These are phyloP conservation scores for Nebria ingens DNA, from an alignment of 1,140 invertebrate genomes.

Conservation along the genomic window DNA sequence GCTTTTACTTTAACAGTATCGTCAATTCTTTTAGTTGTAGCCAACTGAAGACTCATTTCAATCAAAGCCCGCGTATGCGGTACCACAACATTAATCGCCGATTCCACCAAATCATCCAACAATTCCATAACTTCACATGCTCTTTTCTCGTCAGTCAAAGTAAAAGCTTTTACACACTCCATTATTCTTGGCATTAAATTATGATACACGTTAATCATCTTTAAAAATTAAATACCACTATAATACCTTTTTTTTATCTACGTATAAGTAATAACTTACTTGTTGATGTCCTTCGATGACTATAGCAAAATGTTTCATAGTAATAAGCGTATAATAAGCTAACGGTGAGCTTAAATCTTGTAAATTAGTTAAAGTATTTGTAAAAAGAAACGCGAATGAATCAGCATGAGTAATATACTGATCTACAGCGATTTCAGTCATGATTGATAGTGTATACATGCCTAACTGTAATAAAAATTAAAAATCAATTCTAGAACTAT, in stretches of 20 bases:
- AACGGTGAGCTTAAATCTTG: conserved; percentile 39
- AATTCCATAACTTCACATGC: conserved; percentile 57
- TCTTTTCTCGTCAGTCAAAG: conserved; percentile 43
- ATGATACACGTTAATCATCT: conserved; percentile 50
- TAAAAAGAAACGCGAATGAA: conserved; percentile 43
- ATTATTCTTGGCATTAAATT: conserved; percentile 52
- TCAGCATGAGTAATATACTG: conserved; percentile 44
- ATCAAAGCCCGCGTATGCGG: conserved; percentile 54
- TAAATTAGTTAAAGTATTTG: conserved; percentile 38
- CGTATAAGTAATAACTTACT: conserved; percentile 31
- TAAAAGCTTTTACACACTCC: conserved; percentile 44
- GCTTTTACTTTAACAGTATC: conserved; percentile 54
- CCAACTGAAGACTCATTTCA: conserved; percentile 54
- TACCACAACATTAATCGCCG: conserved; percentile 48
- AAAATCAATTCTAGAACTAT: no score
- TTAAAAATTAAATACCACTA: conserved; percentile 18
- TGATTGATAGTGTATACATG: conserved; percentile 51
- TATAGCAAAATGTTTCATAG: conserved; percentile 48
- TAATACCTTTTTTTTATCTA: background rate
- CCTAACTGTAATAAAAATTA: conserved; percentile 42
- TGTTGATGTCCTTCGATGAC: conserved; percentile 46
- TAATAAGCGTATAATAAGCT: conserved; percentile 48
- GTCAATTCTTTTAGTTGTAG: conserved; percentile 41
- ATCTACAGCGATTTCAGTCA: conserved; percentile 49
- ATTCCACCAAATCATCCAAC: conserved; percentile 61